Evolutionary conservation across 30 jellyfish, hydroid and myxozoan genomes (phyloP).

Genomic region (Hydractinia echinata): DNA sequence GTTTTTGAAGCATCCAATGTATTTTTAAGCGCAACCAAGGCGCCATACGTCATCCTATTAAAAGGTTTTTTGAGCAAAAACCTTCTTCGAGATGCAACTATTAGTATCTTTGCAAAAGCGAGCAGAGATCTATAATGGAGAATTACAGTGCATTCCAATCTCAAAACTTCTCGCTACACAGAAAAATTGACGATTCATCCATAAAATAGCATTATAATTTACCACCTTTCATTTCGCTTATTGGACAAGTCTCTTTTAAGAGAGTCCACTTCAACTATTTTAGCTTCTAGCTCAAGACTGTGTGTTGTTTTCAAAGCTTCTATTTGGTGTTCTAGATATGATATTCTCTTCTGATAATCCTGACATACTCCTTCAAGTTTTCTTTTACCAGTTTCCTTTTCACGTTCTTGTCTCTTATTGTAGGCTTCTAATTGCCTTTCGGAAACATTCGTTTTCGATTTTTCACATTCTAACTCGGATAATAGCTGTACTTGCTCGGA

Average conservation of each 20-base stretch:
- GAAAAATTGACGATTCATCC: no score
- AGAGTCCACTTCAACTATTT: slow-evolving; percentile 13
- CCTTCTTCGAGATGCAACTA: no score
- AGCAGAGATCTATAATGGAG: no score
- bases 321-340: slow-evolving; percentile 14
- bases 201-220: no score
- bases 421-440: not conserved
- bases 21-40: no score
- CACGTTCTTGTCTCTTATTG: slow-evolving; percentile 2
- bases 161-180: no score
- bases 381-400: not conserved
- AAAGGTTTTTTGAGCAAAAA: no score
- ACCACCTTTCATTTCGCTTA: no score
- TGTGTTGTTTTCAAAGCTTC: slow-evolving; percentile 11
- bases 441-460: not conserved
- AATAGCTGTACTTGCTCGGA: not conserved
- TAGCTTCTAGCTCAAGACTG: slow-evolving; percentile 18
- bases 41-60: no score
- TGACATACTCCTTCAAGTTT: not conserved
- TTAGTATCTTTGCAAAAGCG: no score
- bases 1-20: no score
- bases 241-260: not conserved
- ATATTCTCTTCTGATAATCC: slow-evolving; percentile 3
- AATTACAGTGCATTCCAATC: no score
- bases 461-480: slow-evolving; percentile 3